Percentiles rank a stretch among this genome's conserved stretches.
Evolutionary conservation across 2,113 vertebrate species (phyloP).

Genomic region (Manacus vitellinus): DNA sequence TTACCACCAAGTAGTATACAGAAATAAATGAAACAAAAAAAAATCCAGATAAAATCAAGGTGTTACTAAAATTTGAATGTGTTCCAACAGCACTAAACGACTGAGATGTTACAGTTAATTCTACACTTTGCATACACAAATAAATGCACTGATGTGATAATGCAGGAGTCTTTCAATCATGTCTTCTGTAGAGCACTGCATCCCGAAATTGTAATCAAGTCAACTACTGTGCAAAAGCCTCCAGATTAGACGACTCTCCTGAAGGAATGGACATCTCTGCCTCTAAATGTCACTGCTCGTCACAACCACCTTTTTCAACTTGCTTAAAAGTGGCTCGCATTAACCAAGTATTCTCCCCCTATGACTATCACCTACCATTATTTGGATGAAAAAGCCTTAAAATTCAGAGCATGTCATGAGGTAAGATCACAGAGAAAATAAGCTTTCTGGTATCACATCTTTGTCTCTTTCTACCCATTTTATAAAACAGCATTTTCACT

Average conservation of each 20-base stretch:
- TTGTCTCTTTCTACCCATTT: background rate
- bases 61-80: background rate
- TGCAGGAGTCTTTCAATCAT: background rate
- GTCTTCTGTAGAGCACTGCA: background rate
- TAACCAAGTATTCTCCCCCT: background rate
- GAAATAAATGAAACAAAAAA: background rate
- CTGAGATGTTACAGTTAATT: background rate
- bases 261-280: background rate
- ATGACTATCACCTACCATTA: background rate
- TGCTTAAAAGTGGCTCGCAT: background rate
- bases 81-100: background rate
- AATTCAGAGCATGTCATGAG: background rate
- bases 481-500: background rate
- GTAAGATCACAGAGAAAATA: background rate
- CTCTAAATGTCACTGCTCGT: background rate
- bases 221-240: background rate
- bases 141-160: background rate
- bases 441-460: background rate
- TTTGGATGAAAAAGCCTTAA: background rate
- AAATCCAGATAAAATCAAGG: background rate
- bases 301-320: background rate
- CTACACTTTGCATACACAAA: background rate
- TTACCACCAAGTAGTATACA: background rate
- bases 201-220: background rate
- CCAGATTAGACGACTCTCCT: background rate